Base-by-base conservation (phyloP, 1,140 invertebrate genomes). In the Lepidurus arcticus region DNA sequence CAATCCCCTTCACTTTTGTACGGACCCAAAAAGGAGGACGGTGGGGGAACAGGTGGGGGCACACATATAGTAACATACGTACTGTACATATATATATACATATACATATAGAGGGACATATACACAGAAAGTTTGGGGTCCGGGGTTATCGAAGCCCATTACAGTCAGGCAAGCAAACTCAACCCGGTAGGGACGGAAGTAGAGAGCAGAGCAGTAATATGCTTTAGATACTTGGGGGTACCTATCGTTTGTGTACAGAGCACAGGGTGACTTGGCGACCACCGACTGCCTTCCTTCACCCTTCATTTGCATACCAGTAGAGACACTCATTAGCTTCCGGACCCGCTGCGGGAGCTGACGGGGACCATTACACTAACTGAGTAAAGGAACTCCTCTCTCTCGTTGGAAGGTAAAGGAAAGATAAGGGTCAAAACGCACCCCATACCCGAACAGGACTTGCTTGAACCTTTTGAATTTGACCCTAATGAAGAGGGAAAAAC, bases 261-360 rank as follows among this genome's bases (percentile, higher is more conserved):
- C 4, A 3, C 34, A 34, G 34, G 34, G 34, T 34, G 34, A 34
- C 34, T 34, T 34, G 34, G 34, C 34, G 34, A 34, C 53, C 16
- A 65, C 16, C 53, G 53, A 65, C 53, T 65, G 16, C 9, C 16
- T 7, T 65, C 21, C 53, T 65, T 65, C n/a, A 16, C 53, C 53
- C 53, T 65, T 65, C 53, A 65, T 65, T 65, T 65, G 53, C 53
- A 65, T 65, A 65, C 53, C 53, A 65, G 53, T 16, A 65, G 53
- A 65, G 53, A 65, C 53, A 65, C 53, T 65, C 53, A 65, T 65
- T 65, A 65, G 53, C 53, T 21, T 65, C 13, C 53, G 53, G 13
- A 65, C 53, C 13, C 53, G 16, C 53, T n/a, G 53, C 53, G 53
- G 16, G 21, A 65, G 53, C 53, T 65, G 53, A 65, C n/a, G 53